These are phyloP conservation scores for Epinephelus lanceolatus DNA, from an alignment of 2,113 vertebrate species.

Conservation along the genomic window DNA sequence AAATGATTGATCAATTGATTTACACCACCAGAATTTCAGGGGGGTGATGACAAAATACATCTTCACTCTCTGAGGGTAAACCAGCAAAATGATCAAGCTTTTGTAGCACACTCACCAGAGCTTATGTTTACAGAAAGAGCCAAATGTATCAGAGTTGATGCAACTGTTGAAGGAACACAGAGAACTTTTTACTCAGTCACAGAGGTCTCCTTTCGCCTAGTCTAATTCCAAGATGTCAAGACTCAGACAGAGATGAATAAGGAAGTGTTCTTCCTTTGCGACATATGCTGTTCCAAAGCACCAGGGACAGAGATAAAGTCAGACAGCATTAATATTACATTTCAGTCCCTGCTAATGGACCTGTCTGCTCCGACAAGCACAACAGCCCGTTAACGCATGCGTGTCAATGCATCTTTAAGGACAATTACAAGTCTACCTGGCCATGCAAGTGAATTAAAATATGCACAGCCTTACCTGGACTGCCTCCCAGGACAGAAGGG, in stretches of 20 bases:
- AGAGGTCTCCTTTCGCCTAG: neutral
- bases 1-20: neutral
- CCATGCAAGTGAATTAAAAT: neutral
- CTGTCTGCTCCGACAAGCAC: neutral
- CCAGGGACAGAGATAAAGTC: conserved; percentile 17
- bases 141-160: conserved; percentile 13
- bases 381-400: neutral
- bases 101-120: too few species aligned
- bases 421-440: neutral
- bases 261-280: neutral
- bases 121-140: neutral
- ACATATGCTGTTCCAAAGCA: neutral
- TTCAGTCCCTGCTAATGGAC: conserved; percentile 14
- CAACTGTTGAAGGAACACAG: conserved; percentile 2
- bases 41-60: neutral
- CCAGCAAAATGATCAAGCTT: neutral
- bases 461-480: conserved; percentile 73
- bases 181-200: conserved; percentile 13
- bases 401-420: neutral
- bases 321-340: neutral
- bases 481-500: conserved; percentile 41
- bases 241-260: conserved; percentile 18
- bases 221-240: neutral
- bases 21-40: neutral
- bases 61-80: neutral